A percentile compares a stretch with the other conserved stretches of the same genome.
Evolutionary conservation across 1,140 invertebrate species (phyloP).

Genomic region (Ooceraea biroi): DNA sequence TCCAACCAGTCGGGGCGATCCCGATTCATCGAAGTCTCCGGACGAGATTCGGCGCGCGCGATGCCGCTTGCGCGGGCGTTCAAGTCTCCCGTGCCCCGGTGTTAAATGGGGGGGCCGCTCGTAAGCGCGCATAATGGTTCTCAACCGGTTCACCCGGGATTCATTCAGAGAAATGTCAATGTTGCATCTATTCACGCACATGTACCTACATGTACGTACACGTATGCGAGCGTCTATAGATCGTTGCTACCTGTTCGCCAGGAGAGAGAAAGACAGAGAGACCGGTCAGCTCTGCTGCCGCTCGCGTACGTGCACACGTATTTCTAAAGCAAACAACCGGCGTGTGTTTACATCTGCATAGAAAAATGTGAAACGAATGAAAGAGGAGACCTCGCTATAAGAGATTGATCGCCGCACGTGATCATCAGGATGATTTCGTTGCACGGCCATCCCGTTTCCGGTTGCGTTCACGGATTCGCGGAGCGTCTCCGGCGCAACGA

Average conservation of each 20-base stretch:
- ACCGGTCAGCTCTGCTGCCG: conserved; percentile 49
- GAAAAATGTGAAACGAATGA: conserved; percentile 48
- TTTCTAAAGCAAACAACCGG: conserved; percentile 39
- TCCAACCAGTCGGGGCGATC: conserved; percentile 23
- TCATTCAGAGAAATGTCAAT: conserved; percentile 76
- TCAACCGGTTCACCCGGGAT: conserved; percentile 77
- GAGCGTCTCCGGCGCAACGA: background rate
- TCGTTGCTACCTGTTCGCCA: conserved; percentile 54
- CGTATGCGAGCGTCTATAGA: conserved; percentile 25
- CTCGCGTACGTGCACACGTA: conserved; percentile 36
- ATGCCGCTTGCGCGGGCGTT: conserved; percentile 44
- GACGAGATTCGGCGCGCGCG: conserved; percentile 50
- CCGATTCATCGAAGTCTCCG: conserved; percentile 43
- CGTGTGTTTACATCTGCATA: conserved; percentile 53
- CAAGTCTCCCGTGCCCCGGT: conserved; percentile 76
- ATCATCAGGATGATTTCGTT: conserved; percentile 11
- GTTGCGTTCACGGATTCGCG: background rate
- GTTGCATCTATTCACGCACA: conserved; percentile 61
- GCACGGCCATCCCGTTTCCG: background rate
- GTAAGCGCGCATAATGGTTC: conserved; percentile 75
- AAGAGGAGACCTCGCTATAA: background rate
- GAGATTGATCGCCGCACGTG: conserved; percentile 23
- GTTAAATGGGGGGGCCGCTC: conserved; percentile 65
- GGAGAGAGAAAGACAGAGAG: conserved; percentile 1
- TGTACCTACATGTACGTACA: background rate